Percentiles rank a stretch among this genome's conserved stretches.
These are phyloP conservation scores for Patella caerulea DNA, from an alignment of 2,888 invertebrate genomes.

Conservation along the genomic window DNA sequence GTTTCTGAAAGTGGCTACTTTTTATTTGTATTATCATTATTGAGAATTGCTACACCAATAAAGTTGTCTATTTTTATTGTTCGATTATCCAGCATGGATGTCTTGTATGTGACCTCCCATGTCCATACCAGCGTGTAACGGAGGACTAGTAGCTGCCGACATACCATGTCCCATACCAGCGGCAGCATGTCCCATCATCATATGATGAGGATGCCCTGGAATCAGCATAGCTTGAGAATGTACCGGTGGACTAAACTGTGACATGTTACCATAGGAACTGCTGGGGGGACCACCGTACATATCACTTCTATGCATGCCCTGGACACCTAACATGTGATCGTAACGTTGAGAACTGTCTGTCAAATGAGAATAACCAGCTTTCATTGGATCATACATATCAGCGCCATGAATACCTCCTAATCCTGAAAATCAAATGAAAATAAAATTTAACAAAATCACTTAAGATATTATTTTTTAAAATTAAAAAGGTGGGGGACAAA, in stretches of 20 bases:
- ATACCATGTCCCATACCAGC: conserved; percentile 71
- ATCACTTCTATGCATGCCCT: conserved; percentile 65
- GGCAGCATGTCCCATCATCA: conserved; percentile 72
- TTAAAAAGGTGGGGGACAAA: no score
- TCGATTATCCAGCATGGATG: conserved; percentile 66
- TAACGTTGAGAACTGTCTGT: conserved; percentile 62
- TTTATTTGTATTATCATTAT: not conserved
- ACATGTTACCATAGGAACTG: conserved; percentile 71
- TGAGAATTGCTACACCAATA: not conserved
- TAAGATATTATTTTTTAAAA: no score
- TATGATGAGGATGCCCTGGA: conserved; percentile 73
- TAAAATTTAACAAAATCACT: not conserved
- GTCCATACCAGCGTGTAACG: conserved; percentile 69
- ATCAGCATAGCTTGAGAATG: conserved; percentile 74
- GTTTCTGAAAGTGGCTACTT: conserved; percentile 1
- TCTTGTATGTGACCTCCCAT: conserved; percentile 71
- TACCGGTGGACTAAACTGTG: conserved; percentile 70
- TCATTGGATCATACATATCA: conserved; percentile 68
- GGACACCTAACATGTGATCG: conserved; percentile 55
- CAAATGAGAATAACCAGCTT: conserved; percentile 62
- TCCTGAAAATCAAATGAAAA: conserved; percentile 42
- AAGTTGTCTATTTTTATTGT: no score
- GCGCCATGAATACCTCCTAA: conserved; percentile 61
- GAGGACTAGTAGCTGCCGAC: conserved; percentile 71
- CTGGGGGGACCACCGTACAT: conserved; percentile 69